Base-by-base conservation (phyloP, 2,113 vertebrate genomes). In the Eonycteris spelaea region DNA sequence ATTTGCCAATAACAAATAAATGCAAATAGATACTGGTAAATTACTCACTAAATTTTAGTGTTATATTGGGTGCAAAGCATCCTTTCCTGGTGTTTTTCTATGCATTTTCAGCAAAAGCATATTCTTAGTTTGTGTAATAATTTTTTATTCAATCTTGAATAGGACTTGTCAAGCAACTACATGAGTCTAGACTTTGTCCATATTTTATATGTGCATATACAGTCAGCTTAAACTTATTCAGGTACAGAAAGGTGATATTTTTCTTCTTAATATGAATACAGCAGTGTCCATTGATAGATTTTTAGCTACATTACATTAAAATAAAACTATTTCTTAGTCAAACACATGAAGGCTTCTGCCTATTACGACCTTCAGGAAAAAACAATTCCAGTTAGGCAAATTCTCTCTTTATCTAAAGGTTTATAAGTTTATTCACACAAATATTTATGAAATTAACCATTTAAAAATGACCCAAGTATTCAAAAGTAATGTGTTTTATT, bases 251-350 rank as follows among this genome's bases (percentile, higher is more conserved):
- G 79, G 45, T 83, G 15, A 19, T 24, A 6, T 77, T 48, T 48
- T 48, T 48, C 96, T 97, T 95, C 65, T 87, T 59, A 70, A 40
- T 59, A 6, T 67, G 11, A 91, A 28, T 59, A 65, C 3, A 71
- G 14, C n/a, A 71, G 45, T 30, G 10, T 43, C 16, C 26, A 53
- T 87, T 0, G 2, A 3, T 98, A 92, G 33, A 86, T 85, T 84
- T 97, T 96, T 92, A 48, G 92, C 82, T 97, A 86, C 91, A 86
- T 75, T 86, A 73, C 94, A 65, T 95, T 95, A 94, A 97, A 94
- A 28, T 95, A 94, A 83, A 84, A 89, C 61, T 84, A 59, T 55
- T 88, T 86, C n/a, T 84, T 79, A 61, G n/a, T 70, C 78, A 84
- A 61, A 43, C 12, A 6, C 33, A 6, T 53, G 40, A 71, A 79